These are phyloP conservation scores for Callionymus lyra DNA, from an alignment of 2,113 vertebrate species.

Conservation along the genomic window DNA sequence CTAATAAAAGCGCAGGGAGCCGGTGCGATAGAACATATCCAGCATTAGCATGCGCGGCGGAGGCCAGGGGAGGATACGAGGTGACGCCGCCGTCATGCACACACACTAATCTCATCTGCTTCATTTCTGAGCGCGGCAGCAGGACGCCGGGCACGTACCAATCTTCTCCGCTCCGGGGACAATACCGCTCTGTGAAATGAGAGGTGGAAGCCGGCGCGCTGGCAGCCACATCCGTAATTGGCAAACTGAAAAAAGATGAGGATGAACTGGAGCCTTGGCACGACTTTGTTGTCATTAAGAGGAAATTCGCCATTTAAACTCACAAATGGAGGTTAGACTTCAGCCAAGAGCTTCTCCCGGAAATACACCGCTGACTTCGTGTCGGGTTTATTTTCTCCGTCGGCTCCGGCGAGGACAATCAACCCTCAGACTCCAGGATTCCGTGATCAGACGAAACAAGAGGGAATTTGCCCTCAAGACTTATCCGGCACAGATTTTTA, in stretches of 20 bases:
- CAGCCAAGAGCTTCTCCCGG: constrained; percentile 54
- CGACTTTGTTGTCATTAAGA: constrained; percentile 60
- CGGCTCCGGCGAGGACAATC: no score
- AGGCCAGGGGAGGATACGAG: constrained; percentile 44
- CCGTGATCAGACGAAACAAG: no score
- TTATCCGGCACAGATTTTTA: no score
- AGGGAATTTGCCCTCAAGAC: no score
- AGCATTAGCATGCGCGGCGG: constrained; percentile 48
- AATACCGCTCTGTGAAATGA: constrained; percentile 51
- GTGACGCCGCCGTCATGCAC: constrained; percentile 45
- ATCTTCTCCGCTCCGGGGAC: constrained; percentile 61
- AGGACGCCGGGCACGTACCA: constrained; percentile 31
- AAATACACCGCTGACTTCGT: no score
- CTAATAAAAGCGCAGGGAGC: constrained; percentile 45
- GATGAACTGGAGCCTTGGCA: constrained; percentile 58
- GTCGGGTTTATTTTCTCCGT: no score
- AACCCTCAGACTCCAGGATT: no score
- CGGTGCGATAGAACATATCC: constrained; percentile 28
- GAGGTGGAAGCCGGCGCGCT: constrained; percentile 36
- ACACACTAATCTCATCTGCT: constrained; percentile 55
- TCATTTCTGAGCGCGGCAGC: constrained; percentile 42
- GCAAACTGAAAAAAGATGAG: constrained; percentile 52
- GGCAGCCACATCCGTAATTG: constrained; percentile 56
- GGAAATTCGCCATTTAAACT: constrained; percentile 61
- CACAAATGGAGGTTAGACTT: constrained; percentile 61